Base-by-base conservation (phyloP, 2,888 invertebrate species). In the Heliconius ismenius region DNA sequence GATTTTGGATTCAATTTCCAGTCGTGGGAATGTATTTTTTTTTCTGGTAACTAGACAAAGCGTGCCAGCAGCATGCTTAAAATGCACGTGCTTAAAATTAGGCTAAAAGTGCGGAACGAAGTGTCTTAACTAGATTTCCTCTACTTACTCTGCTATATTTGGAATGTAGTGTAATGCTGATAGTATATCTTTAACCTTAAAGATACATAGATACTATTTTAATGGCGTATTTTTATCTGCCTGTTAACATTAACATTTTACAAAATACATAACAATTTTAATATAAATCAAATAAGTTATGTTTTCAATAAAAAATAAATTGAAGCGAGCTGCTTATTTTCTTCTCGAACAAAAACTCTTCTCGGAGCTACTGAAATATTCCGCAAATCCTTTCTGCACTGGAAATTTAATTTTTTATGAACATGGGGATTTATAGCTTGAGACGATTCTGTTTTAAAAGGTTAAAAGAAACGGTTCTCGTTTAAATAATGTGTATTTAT, bases 361-460 rank as follows among this genome's bases (percentile, higher is more conserved):
- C 67, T 63, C 64, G 54, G 58, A 75, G 79, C 73, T 75, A 75
- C 77, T 77, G 60, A 70, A 77, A 77, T 77, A 79, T 79, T 79
- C 73, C 69, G 26, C 73, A 75, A 77, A 79, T 77, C 79, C 75
- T 64, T 75, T 75, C 73, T 75, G 75, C 75, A 43, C 75, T 75
- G 73, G 73, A 63, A 69, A 75, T 79, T 77, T 76, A 74, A 32
- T 79, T 77, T 79, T 79, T 79, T 76, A 79, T 79, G 79, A 79
- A 75, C 75, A 79, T 77, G 73, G 39, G 73, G 75, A 77, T 75
- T 75, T 75, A 75, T 73, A 73, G 63, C 79, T 77, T 60, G 73
- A 77, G 63, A 73, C 75, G 73, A 78, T 69, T 76, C 65, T 70
- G 36, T 76, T 54, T 76, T 76, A 73, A 78, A 70, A 79, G 76